Base-by-base conservation (phyloP, 2,888 invertebrate species). In the Fragum sueziense region DNA sequence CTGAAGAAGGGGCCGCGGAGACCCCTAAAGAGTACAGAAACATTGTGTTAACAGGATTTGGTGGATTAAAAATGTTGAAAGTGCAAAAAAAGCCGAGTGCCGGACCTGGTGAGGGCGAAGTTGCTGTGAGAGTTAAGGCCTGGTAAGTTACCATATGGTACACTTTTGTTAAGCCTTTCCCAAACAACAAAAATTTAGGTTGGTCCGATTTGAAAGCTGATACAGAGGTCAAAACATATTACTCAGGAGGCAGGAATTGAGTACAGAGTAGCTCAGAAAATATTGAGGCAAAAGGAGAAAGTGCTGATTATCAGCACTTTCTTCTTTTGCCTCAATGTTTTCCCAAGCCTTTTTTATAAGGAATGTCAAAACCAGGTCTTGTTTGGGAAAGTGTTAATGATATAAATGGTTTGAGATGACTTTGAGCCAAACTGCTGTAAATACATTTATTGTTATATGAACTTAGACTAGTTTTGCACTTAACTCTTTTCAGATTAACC, bases 31-130 rank as follows among this genome's bases (percentile, higher is more conserved):
- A 97, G 94, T 97, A 97, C 97, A 95, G 96, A 91, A 96, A 96
- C 75, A 95, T 97, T 88, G 96, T 97, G 84, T 95, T 97, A 88
- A 96, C 96, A 86, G 96, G 96, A 90, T 97, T 97, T 94, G 97
- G 97, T 54, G 97, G 97, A 59, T 94, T 97, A 82, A 97, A 97
- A 93, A 96, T 96, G 92, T 96, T 97, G 88, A 97, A 97, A 94
- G 96, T 96, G 86, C 95, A 96, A 90, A 96, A 96, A 93, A 96
- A 96, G 92, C 96, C 96, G 33, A 96, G 97, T 92, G 96, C 96
- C 54, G 87, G 86, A 94, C 95, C 87, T 92, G 89, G 85, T 41
- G 92, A 93, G 41, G 93, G 92, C 0, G 93, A 97, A 93, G 96
- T 97, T 83, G 95, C 97, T 79, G 96, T 97, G 91, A 95, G 96